Conservation (phyloP, 2,797 vertebrate species). For the Falco cherrug region DNA sequence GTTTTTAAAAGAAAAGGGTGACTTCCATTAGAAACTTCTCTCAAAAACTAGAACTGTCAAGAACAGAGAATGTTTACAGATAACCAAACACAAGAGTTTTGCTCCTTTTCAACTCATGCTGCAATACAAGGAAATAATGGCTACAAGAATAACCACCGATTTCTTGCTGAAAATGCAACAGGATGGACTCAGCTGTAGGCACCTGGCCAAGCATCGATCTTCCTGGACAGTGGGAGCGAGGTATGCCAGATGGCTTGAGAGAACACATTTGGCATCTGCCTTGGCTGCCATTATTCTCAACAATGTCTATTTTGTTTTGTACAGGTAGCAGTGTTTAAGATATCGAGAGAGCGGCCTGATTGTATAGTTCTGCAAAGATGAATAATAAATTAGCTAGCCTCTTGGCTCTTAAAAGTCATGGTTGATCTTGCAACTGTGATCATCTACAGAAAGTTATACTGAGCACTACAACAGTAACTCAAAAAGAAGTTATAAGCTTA, state of each 20-base stretch:
- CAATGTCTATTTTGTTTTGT: not conserved
- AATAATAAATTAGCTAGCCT: not conserved
- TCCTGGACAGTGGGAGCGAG: not conserved
- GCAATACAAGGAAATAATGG: not conserved
- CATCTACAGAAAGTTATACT: not conserved
- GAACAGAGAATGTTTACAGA: not conserved
- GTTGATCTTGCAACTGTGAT: not conserved
- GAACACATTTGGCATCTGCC: not conserved
- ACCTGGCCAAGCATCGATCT: not conserved
- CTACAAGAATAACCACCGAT: not conserved
- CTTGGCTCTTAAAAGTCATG: not conserved
- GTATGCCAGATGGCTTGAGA: not conserved
- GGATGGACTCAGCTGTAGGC: not conserved
- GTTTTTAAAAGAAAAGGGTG: slow-evolving; percentile 24
- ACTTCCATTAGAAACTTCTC: not conserved
- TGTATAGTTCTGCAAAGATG: not conserved
- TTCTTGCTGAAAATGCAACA: not conserved
- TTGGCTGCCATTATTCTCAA: not conserved
- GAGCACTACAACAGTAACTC: not conserved
- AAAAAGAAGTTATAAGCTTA: not conserved
- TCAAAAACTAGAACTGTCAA: not conserved
- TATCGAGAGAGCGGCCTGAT: not conserved
- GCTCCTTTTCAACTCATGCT: not conserved
- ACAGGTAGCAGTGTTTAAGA: not conserved
- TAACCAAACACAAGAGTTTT: not conserved